Base-by-base conservation (phyloP, 92 coral and sea anemone species). In the Phymanthus crucifer region DNA sequence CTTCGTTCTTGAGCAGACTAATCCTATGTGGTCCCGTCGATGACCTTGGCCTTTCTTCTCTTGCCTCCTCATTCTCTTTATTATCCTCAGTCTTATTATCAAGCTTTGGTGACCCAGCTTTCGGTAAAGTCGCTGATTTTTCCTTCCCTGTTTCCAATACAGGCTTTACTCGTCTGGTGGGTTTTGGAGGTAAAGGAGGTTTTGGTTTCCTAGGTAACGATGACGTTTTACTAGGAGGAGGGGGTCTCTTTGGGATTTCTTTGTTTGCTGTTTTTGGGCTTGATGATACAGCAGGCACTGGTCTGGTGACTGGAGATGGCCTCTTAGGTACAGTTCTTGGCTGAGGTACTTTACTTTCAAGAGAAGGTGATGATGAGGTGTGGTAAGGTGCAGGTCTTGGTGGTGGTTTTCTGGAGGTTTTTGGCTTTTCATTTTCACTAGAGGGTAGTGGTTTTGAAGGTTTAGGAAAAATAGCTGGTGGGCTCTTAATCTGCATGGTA, bases 111-210 rank as follows among this genome's bases (percentile, higher is more conserved):
- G 86, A 61, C 14, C 74, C 80, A 38, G 66, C 50, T 74, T 68
- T 82, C 32, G 86, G 74, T 4, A 82, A 57, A 17, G 79, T 82
- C 4, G 86, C 80, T 1, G 79, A 75, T 34, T 82, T 73, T 74
- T 46, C 66, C 29, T 38, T 52, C 26, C 11, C 32, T 4, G 18
- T 29, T 19, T 27, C 79, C 14, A 18, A 32, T 6, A 4, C 54
- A 24, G 78, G 68, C 72, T 29, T 71, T 6, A 19, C 78, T 14
- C 72, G 45, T 47, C 71, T 80, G 72, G 76, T 89, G 4, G 92
- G 92, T 78, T 89, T 89, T 27, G 92, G 92, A 24, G 92, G 92
- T 29, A 89, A 77, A 11, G 92, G 92, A n/a, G 92, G 92, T 74
- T 72, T 81, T 23, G 66, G 66, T 73, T 89, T 89, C 61, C 88